These are phyloP conservation scores for Cygnus olor DNA, from an alignment of 2,797 vertebrate genomes.

Conservation along the genomic window DNA sequence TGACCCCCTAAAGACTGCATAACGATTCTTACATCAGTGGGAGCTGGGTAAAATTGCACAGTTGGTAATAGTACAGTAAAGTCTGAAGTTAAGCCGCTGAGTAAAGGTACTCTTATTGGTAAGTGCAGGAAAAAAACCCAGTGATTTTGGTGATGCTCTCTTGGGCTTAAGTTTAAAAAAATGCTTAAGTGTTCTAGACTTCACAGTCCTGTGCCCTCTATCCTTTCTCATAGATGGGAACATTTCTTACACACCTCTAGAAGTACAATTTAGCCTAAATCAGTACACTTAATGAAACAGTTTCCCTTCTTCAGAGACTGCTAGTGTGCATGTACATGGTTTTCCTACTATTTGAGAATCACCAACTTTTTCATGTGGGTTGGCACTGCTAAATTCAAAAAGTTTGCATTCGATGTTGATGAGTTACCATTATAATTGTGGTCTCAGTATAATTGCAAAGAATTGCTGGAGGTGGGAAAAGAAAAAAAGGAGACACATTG, in stretches of 20 bases:
- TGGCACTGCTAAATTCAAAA: not conserved
- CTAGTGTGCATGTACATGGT: not conserved
- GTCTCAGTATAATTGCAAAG: not conserved
- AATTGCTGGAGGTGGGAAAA: not conserved
- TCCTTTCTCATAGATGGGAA: not conserved
- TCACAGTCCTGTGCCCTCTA: not conserved
- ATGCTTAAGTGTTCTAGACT: not conserved
- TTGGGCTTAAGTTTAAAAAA: not conserved
- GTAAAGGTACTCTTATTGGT: not conserved
- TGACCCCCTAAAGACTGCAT: not conserved
- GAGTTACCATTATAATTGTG: not conserved
- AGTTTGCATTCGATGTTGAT: not conserved
- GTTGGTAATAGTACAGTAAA: not conserved
- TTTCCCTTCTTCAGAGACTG: not conserved
- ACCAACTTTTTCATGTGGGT: not conserved
- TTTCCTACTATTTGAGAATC: not conserved
- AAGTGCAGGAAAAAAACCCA: not conserved
- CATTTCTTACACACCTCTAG: not conserved
- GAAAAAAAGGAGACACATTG: not conserved
- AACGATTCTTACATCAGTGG: not conserved
- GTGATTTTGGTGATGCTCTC: not conserved
- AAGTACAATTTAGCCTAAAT: not conserved
- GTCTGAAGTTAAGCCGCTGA: not conserved
- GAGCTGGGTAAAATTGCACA: constrained; percentile 2
- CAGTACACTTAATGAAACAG: not conserved